A percentile compares a stretch with the other conserved stretches of the same genome.
Conservation (phyloP, 2,888 invertebrate genomes). For the Furcula furcula region DNA sequence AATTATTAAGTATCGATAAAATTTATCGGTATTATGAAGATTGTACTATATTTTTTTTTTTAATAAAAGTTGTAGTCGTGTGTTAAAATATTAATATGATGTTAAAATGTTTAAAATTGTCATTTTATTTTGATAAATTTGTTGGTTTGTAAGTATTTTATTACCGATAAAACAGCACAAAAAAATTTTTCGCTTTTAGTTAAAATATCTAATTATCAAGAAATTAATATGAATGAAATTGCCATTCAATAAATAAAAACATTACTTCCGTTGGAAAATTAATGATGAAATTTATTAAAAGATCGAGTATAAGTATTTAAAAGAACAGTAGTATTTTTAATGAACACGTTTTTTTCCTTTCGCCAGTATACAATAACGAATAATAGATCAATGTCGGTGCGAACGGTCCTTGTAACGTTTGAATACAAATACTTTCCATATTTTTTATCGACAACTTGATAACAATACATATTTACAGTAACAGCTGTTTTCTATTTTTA, state of each 20-base stretch:
- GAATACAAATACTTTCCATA: conserved; percentile 58
- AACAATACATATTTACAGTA: conserved; percentile 17
- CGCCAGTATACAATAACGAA: neutral
- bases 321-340: neutral
- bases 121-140: no score
- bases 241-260: no score
- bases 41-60: no score
- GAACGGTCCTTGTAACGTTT: conserved; percentile 60
- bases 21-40: no score
- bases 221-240: no score
- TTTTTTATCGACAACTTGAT: conserved; percentile 18
- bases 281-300: neutral
- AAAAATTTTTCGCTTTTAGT: no score
- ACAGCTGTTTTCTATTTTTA: conserved; percentile 13
- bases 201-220: no score
- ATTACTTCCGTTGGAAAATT: neutral
- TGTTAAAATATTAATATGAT: no score
- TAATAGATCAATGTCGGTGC: conserved; percentile 35
- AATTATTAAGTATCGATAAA: conserved; percentile 10
- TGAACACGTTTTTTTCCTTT: conserved; percentile 3
- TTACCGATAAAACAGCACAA: no score
- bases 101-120: no score
- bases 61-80: no score
- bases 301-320: neutral
- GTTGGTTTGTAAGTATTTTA: no score